Conservation (phyloP, 2,888 invertebrate genomes). For the Chrysolina haemoptera region DNA sequence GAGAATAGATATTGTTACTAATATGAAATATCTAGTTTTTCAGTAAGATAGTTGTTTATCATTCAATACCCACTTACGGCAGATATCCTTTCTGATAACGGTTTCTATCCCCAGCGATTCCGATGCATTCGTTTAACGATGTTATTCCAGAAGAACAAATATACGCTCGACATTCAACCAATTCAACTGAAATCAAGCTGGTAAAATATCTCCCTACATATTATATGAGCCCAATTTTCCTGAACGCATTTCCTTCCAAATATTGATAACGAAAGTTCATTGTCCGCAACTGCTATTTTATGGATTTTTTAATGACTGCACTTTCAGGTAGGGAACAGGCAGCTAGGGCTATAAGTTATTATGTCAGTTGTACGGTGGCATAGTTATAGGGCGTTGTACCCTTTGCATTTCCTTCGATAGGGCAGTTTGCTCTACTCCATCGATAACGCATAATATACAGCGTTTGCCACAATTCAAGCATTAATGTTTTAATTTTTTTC, state of each 20-base stretch:
- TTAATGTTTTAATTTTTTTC: too few relatives aligned
- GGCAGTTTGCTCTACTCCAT: slow-evolving; percentile 22
- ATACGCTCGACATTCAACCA: too few relatives aligned
- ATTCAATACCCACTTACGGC: too few relatives aligned
- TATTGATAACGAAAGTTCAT: slow-evolving; percentile 32
- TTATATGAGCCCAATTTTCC: background rate
- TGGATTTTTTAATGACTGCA: slow-evolving; percentile 44
- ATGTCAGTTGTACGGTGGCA: slow-evolving; percentile 40
- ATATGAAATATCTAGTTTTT: too few relatives aligned
- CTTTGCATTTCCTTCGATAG: slow-evolving; percentile 18
- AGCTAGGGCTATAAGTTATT: slow-evolving; percentile 35
- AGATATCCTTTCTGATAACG: too few relatives aligned
- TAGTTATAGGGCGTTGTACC: slow-evolving; percentile 41
- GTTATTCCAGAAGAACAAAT: too few relatives aligned
- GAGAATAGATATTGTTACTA: too few relatives aligned
- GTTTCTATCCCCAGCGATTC: too few relatives aligned
- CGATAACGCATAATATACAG: background rate
- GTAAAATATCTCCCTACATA: background rate
- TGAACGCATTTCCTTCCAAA: slow-evolving; percentile 1
- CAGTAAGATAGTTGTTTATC: too few relatives aligned
- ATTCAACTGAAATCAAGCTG: too few relatives aligned
- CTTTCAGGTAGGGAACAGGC: slow-evolving; percentile 33
- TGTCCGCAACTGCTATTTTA: slow-evolving; percentile 49
- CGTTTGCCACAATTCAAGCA: too few relatives aligned
- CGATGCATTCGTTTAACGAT: too few relatives aligned